Conservation (phyloP, 2,113 vertebrate species). For the Bubalus kerabau region DNA sequence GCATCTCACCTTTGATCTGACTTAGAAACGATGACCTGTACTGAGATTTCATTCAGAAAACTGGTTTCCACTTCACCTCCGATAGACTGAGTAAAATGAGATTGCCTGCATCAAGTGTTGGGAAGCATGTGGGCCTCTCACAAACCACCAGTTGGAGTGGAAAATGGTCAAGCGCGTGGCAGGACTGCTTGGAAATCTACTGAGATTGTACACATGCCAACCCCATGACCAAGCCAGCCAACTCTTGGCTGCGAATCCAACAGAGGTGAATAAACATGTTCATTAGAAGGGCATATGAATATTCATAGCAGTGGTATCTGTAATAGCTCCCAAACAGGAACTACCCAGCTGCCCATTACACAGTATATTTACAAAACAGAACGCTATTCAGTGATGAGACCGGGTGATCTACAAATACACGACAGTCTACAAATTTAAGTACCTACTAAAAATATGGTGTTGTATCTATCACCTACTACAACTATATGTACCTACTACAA, state of each 20-base stretch:
- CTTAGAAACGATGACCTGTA: background rate
- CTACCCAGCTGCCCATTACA: too few relatives aligned
- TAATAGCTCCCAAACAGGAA: background rate
- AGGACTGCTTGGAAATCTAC: background rate
- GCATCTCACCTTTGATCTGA: background rate
- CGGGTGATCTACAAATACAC: fast-evolving
- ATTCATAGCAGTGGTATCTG: fast-evolving
- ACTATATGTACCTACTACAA: background rate
- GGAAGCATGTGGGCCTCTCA: background rate
- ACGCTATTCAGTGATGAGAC: fast-evolving
- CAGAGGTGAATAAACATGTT: background rate
- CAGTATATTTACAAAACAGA: too few relatives aligned
- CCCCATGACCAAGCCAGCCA: fast-evolving
- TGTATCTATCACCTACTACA: background rate
- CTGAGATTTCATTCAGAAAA: background rate
- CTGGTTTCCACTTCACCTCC: background rate
- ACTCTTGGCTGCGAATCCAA: background rate
- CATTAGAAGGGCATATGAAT: background rate
- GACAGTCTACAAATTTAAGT: fast-evolving
- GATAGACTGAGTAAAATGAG: background rate
- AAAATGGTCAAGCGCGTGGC: too few relatives aligned
- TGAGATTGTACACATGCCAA: fast-evolving
- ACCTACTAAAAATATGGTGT: background rate
- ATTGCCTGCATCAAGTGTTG: background rate
- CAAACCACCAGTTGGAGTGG: background rate